phyloP scores from a whole-genome alignment of 2,113 vertebrate species.

The Dasyurus viverrinus region DNA sequence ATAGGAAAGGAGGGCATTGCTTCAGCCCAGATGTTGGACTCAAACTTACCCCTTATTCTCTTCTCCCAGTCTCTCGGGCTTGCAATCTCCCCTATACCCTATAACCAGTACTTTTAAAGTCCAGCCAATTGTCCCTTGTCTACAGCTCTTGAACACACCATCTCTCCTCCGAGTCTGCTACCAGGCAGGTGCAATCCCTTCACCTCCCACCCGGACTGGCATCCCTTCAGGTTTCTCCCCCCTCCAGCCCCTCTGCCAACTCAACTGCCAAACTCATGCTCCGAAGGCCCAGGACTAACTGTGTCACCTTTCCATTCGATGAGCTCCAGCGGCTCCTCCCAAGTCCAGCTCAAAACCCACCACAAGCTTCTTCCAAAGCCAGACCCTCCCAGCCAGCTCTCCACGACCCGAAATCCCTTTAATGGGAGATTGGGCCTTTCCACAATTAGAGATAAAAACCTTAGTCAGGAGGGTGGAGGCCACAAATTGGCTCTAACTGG shows the following conservation, averaged over 20 bases:
- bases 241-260: not conserved
- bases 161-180: not conserved
- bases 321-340: not conserved
- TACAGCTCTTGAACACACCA: not conserved
- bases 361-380: not conserved
- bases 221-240: not conserved
- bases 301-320: not conserved
- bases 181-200: too few species aligned
- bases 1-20: not conserved
- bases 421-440: not conserved
- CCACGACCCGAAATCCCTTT: not conserved
- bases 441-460: not conserved
- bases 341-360: not conserved
- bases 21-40: not conserved
- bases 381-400: not conserved
- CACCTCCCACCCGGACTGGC: not conserved
- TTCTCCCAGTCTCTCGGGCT: not conserved
- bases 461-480: not conserved
- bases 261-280: not conserved
- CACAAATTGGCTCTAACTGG: not conserved
- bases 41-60: not conserved
- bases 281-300: not conserved
- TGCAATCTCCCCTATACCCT: too few species aligned
- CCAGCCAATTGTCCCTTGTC: not conserved
- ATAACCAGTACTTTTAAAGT: not conserved